Evolutionary conservation across 2,888 invertebrate species (phyloP).

Genomic region (Melieria crassipennis): DNA sequence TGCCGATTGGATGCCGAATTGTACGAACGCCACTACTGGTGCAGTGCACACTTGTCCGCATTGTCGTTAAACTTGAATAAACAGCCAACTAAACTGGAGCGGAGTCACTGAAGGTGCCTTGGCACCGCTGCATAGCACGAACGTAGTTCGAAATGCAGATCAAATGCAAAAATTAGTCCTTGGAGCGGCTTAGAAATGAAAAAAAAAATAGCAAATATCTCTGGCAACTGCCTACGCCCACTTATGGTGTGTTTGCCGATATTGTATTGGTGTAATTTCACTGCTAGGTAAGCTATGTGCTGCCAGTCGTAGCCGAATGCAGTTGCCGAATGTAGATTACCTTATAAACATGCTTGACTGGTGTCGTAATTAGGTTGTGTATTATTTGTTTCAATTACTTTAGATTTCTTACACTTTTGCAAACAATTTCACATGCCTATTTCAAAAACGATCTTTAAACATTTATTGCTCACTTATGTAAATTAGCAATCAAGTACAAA

Average conservation of each 20-base stretch:
- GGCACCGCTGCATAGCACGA: background rate
- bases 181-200: background rate
- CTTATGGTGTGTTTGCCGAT: background rate
- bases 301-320: background rate
- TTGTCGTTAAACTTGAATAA: no score
- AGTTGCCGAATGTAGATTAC: slow-evolving; percentile 5
- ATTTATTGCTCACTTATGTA: background rate
- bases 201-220: background rate
- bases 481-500: no score
- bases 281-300: no score
- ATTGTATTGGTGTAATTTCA: background rate
- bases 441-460: background rate
- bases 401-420: no score
- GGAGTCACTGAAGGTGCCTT: background rate
- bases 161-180: background rate
- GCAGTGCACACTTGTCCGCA: no score
- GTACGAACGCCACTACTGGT: no score
- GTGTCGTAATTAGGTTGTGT: background rate
- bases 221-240: background rate
- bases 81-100: no score
- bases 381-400: no score
- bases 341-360: background rate
- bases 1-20: no score
- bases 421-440: no score
- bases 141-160: slow-evolving; percentile 2